Base-by-base conservation (phyloP, 2,113 vertebrate genomes). In the Panurus biarmicus region DNA sequence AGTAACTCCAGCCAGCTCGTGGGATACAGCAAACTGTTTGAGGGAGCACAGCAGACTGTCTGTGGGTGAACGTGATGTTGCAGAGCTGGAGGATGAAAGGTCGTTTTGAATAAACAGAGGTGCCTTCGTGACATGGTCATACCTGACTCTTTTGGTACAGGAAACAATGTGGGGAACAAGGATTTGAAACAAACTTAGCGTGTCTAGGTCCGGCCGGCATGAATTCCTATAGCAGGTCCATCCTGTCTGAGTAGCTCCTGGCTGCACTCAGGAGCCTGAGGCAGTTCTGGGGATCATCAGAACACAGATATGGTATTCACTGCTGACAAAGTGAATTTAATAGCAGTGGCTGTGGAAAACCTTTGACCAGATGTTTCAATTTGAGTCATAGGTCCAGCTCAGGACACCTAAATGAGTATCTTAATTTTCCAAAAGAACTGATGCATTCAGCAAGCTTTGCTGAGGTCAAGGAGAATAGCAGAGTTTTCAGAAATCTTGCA, bases 101-200 rank as follows among this genome's bases (percentile, higher is more conserved):
- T 22, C 90, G 56, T 67, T 90, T 86, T 42, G 44, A 95, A 96
- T 93, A 96, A 97, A 95, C 35, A 57, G 73, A 90, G 76, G 38
- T 67, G 38, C 18, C 31, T 69, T 50, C 15, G 18, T 82, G 58
- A 86, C 25, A 28, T 6, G 64, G 70, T 76, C 87, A 78, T 74
- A 93, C 44, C 44, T 71, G 42, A 56, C 47, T 91, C 66, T 67
- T 89, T 64, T 51, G 71, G n/a, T 72, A 42, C 48, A 54, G 80
- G 69, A 86, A 81, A 54, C 25, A 4, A 1, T 35, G 56, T 29
- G 14, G 47, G 42, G 23, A 78, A 20, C 29, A 33, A 81, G 47
- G 60, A 64, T 45, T 64, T 81, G 45, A 70, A 69, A 50, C 11
- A 40, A 76, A 58, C 11, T 29, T 23, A 5, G 12, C 10, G 16